phyloP scores from a whole-genome alignment of 2,113 vertebrate genomes.

The Chaetorhynchus papuensis region DNA sequence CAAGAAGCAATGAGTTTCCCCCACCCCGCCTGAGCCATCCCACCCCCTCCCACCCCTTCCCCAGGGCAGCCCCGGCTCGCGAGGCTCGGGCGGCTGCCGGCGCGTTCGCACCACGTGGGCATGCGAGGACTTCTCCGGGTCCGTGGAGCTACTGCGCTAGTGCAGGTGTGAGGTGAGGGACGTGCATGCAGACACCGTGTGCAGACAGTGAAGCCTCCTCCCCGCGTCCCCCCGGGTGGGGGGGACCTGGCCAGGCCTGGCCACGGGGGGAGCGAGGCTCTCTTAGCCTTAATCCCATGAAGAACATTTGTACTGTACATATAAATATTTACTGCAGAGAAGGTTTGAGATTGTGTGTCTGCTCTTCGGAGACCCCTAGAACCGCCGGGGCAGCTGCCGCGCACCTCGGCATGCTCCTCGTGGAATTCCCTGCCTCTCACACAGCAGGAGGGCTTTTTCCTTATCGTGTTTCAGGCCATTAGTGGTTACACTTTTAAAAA shows the following conservation, averaged over 20 bases:
- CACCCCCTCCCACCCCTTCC: not conserved
- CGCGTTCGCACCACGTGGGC: slow-evolving; percentile 27
- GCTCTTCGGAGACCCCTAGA: slow-evolving; percentile 60
- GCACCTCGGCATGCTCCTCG: not conserved
- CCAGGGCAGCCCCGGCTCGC: not conserved
- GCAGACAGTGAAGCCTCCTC: slow-evolving; percentile 16
- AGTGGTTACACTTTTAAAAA: not conserved
- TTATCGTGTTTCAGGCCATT: slow-evolving; percentile 4
- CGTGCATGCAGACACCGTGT: slow-evolving; percentile 53
- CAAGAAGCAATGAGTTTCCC: not conserved
- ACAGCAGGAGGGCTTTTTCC: not conserved
- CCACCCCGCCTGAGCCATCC: not conserved
- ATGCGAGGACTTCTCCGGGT: slow-evolving; percentile 61
- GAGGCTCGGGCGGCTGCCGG: not conserved
- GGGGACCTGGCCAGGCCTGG: not conserved
- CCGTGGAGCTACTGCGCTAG: slow-evolving; percentile 28
- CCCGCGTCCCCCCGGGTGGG: not conserved
- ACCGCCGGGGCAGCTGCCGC: slow-evolving; percentile 4
- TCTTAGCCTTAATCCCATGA: slow-evolving; percentile 39
- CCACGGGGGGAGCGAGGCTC: not conserved
- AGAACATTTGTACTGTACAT: slow-evolving; percentile 67
- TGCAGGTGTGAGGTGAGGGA: slow-evolving; percentile 31
- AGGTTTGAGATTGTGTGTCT: slow-evolving; percentile 58
- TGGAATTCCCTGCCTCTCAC: slow-evolving; percentile 9
- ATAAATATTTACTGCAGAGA: slow-evolving; percentile 66